Percentiles rank a stretch among this genome's conserved stretches.
Conservation (phyloP, 2,888 invertebrate genomes). For the Drosophila barbarae region DNA sequence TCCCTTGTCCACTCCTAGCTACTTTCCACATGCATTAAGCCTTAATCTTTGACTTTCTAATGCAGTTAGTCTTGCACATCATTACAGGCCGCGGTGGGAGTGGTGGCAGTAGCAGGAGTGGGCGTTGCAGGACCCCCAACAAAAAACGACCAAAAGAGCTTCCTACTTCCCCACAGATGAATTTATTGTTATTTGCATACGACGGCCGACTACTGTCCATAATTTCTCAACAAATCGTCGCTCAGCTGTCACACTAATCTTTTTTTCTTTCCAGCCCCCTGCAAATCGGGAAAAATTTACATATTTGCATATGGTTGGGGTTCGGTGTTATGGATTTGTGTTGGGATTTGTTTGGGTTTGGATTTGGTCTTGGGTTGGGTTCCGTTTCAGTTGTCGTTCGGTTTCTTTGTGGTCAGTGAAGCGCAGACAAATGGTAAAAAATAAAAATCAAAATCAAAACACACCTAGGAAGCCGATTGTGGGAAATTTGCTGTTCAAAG, state of each 20-base stretch:
- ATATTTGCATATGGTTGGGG: conserved; percentile 46
- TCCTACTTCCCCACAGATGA: conserved; percentile 61
- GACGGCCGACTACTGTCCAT: conserved; percentile 71
- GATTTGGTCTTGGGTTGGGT: conserved; percentile 35
- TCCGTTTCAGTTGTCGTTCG: conserved; percentile 17
- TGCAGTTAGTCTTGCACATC: conserved; percentile 66
- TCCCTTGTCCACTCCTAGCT: conserved; percentile 20
- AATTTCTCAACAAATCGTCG: conserved; percentile 75
- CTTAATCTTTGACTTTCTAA: conserved; percentile 63
- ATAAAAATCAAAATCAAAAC: conserved; percentile 25
- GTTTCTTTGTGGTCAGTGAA: conserved; percentile 60
- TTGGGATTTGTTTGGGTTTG: conserved; percentile 24
- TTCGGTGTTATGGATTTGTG: conserved; percentile 27
- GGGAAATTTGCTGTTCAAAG: conserved; percentile 56
- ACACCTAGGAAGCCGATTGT: conserved; percentile 57
- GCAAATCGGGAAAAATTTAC: conserved; percentile 52
- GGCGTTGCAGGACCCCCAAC: conserved; percentile 20
- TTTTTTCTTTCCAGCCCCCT: conserved; percentile 13
- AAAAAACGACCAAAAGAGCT: conserved; percentile 28
- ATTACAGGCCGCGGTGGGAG: conserved; percentile 45
- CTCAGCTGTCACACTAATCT: conserved; percentile 75
- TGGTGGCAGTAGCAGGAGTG: conserved; percentile 24
- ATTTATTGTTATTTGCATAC: conserved; percentile 70
- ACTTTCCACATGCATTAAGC: conserved; percentile 59
- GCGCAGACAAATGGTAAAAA: conserved; percentile 60